These are phyloP conservation scores for Cydia pomonella DNA, from an alignment of 1,140 invertebrate genomes.

Conservation along the genomic window DNA sequence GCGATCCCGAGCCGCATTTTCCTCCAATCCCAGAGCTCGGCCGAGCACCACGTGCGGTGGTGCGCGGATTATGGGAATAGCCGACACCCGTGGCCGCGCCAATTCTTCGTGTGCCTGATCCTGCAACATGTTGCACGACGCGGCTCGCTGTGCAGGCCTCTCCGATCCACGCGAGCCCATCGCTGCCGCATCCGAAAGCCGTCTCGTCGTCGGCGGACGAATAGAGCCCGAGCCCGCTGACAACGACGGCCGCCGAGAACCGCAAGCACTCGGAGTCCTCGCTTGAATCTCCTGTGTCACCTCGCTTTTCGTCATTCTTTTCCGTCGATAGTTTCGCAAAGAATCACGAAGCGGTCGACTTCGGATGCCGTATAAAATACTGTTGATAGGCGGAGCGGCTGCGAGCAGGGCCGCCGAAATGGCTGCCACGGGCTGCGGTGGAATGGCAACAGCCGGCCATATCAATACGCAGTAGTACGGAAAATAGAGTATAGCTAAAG, in stretches of 20 bases:
- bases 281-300: slow-evolving; percentile 90
- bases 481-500: slow-evolving; percentile 86
- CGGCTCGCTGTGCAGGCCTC: slow-evolving; percentile 70
- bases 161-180: slow-evolving; percentile 74
- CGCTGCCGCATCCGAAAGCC: slow-evolving; percentile 85
- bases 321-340: slow-evolving; percentile 89
- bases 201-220: slow-evolving; percentile 82
- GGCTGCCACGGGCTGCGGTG: slow-evolving; percentile 81
- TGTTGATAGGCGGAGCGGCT: slow-evolving; percentile 87
- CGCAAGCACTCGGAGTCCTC: slow-evolving; percentile 87
- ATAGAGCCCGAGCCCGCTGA: slow-evolving; percentile 84
- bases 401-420: slow-evolving; percentile 84
- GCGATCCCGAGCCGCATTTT: slow-evolving; percentile 56
- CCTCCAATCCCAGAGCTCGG: slow-evolving; percentile 79
- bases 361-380: slow-evolving; percentile 88
- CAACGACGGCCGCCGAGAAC: slow-evolving; percentile 86
- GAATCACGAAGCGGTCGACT: slow-evolving; percentile 86
- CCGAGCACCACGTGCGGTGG: slow-evolving; percentile 81
- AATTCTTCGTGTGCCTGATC: slow-evolving; percentile 76
- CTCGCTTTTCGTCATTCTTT: slow-evolving; percentile 89
- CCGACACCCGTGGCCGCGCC: slow-evolving; percentile 59
- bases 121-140: slow-evolving; percentile 79
- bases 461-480: slow-evolving; percentile 88
- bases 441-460: slow-evolving; percentile 82
- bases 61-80: slow-evolving; percentile 73